phyloP scores from a whole-genome alignment of 2,797 vertebrate species.

The Poecilia velifera region DNA sequence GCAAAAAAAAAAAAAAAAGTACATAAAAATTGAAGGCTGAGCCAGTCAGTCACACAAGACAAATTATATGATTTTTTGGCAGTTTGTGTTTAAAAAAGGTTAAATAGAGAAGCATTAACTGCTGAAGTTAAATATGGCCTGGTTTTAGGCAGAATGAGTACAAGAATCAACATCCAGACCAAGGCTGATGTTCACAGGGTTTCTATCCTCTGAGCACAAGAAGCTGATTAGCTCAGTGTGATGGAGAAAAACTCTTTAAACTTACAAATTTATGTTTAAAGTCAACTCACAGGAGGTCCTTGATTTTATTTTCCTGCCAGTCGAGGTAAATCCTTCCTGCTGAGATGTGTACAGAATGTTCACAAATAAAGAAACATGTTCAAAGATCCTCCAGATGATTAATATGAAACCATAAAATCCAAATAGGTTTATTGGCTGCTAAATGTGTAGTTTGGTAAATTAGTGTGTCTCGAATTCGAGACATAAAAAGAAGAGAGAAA shows the following conservation, averaged over 20 bases:
- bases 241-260: neutral
- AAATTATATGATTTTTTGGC: neutral
- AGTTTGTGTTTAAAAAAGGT: neutral
- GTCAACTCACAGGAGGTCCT: neutral
- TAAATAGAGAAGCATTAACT: neutral
- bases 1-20: neutral
- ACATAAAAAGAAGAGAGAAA: no score
- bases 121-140: neutral
- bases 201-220: conserved; percentile 1
- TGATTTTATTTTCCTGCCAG: neutral
- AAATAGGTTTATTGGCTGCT: neutral
- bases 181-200: neutral
- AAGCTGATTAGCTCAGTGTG: neutral
- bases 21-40: neutral
- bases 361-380: neutral
- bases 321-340: neutral
- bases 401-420: neutral
- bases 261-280: neutral
- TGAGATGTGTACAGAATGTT: neutral
- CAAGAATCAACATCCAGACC: neutral
- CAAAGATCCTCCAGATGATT: neutral
- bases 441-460: neutral
- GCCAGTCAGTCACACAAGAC: neutral
- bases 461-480: neutral
- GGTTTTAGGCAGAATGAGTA: neutral